phyloP scores from a whole-genome alignment of 2,888 invertebrate genomes.

The Notocelia uddmanniana region DNA sequence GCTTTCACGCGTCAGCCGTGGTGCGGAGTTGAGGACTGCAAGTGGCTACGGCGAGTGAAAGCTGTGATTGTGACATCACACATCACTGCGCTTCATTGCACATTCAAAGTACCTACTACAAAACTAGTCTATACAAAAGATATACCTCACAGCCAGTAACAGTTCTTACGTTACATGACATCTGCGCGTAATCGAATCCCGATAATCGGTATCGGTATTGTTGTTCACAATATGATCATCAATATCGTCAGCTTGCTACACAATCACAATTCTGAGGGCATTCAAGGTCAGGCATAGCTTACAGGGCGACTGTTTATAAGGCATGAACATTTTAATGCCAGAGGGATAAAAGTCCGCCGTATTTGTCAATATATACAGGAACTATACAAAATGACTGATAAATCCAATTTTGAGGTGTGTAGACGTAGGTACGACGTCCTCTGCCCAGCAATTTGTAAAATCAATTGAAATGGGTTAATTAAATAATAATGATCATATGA shows the following conservation, averaged over 20 bases:
- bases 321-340: neutral
- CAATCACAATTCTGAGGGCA: conserved; percentile 19
- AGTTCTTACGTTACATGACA: conserved; percentile 15
- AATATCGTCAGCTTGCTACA: conserved; percentile 15
- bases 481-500: no score
- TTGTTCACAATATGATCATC: conserved; percentile 29
- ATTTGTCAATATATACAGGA: no score
- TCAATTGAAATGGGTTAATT: no score
- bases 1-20: conserved; percentile 73
- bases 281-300: neutral
- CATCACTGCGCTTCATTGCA: conserved; percentile 57
- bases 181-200: conserved; percentile 29
- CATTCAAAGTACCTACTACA: conserved; percentile 42
- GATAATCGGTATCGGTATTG: conserved; percentile 34
- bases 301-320: neutral
- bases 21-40: conserved; percentile 33
- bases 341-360: no score
- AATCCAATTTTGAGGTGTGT: no score
- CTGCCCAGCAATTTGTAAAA: no score
- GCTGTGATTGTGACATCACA: conserved; percentile 69
- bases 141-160: conserved; percentile 17
- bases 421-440: no score
- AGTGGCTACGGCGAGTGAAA: conserved; percentile 65
- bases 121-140: conserved; percentile 26
- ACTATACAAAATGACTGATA: no score